Conservation (phyloP, 2,888 invertebrate genomes). For the Clostera curtula region DNA sequence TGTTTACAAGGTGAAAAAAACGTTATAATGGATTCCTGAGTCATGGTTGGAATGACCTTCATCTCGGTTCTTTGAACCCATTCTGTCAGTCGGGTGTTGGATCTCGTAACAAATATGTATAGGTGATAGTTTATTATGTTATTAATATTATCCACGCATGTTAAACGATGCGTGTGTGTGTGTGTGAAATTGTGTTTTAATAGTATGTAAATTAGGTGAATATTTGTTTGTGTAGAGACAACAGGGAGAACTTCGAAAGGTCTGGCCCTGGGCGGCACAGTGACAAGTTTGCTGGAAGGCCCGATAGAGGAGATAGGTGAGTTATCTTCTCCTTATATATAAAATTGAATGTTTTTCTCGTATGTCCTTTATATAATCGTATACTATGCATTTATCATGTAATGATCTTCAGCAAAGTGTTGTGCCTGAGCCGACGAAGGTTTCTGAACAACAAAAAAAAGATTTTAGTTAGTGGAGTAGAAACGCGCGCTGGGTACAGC, state of each 20-base stretch:
- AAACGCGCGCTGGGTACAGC: too few relatives aligned
- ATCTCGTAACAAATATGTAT: conserved; percentile 43
- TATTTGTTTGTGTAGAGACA: conserved; percentile 41
- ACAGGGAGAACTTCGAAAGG: conserved; percentile 53
- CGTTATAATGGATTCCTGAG: conserved; percentile 48
- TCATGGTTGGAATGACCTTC: conserved; percentile 56
- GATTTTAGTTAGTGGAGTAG: too few relatives aligned
- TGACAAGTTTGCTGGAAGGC: conserved; percentile 51
- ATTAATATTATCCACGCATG: conserved; percentile 11
- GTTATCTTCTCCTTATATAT: conserved; percentile 5
- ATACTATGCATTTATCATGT: too few relatives aligned
- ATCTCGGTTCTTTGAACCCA: conserved; percentile 56
- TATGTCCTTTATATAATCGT: too few relatives aligned
- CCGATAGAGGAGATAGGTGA: conserved; percentile 40
- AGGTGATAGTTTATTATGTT: conserved; percentile 28
- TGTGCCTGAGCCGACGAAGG: too few relatives aligned
- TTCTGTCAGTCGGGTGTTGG: conserved; percentile 23
- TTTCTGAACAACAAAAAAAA: too few relatives aligned
- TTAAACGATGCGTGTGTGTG: conserved; percentile 13
- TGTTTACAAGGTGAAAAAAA: conserved; percentile 43
- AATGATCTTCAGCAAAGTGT: too few relatives aligned
- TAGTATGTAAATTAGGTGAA: conserved; percentile 12
- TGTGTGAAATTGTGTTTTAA: conserved; percentile 7
- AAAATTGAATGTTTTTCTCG: conserved; percentile 1
- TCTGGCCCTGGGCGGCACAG: conserved; percentile 55